phyloP scores from a whole-genome alignment of 2,113 vertebrate genomes.

The Brachypodius melanocephalos region DNA sequence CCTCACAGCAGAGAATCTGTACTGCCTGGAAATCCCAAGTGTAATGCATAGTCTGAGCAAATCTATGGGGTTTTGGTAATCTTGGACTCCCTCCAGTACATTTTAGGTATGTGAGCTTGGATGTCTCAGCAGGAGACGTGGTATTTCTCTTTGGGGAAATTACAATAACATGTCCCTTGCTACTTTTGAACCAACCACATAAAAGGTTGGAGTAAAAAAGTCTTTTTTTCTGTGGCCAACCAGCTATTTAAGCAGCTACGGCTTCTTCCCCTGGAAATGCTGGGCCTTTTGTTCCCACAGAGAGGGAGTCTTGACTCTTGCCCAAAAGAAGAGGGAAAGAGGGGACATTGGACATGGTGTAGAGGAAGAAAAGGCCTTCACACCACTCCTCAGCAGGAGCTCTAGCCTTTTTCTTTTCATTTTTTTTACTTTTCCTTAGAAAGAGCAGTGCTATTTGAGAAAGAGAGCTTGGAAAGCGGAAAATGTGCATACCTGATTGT shows the following conservation, averaged over 20 bases:
- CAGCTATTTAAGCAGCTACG: background rate
- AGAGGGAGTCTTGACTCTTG: background rate
- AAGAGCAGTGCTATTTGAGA: background rate
- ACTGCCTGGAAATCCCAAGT: background rate
- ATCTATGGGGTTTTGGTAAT: background rate
- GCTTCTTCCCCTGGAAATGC: background rate
- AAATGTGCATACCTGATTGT: background rate
- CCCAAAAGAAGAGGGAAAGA: background rate
- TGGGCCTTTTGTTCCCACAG: fast-evolving
- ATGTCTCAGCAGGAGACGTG: background rate
- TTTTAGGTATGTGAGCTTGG: background rate
- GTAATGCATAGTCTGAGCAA: background rate
- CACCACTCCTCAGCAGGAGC: background rate
- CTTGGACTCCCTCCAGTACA: background rate
- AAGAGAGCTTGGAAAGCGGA: background rate
- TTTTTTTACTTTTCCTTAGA: background rate
- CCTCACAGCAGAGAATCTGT: background rate
- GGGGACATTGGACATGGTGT: background rate
- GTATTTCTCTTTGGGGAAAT: background rate
- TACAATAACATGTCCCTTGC: background rate
- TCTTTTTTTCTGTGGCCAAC: background rate
- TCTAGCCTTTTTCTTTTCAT: background rate
- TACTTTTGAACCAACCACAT: background rate
- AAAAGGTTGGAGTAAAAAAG: background rate
- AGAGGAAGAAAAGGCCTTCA: background rate